phyloP scores from a whole-genome alignment of 2,113 vertebrate species.

The Chionodraco myersi region DNA sequence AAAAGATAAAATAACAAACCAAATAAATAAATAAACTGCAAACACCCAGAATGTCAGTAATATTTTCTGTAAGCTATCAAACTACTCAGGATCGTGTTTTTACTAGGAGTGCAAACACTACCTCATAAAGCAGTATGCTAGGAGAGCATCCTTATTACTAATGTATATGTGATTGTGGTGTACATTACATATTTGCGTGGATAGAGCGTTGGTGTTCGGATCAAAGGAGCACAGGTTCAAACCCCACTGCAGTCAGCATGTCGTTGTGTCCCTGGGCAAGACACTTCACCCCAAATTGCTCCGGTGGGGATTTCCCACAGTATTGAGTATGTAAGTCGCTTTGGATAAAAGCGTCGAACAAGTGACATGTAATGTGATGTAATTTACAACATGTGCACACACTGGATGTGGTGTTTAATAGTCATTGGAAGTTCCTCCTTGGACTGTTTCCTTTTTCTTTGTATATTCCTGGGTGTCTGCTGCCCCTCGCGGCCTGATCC shows the following conservation, averaged over 20 bases:
- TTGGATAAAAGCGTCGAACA: too few relatives aligned
- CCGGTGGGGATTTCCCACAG: too few relatives aligned
- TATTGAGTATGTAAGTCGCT: too few relatives aligned
- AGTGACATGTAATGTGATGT: too few relatives aligned
- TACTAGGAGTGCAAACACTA: background rate
- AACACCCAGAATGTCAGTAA: background rate
- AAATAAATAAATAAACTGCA: too few relatives aligned
- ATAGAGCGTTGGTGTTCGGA: too few relatives aligned
- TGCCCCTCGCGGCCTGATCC: background rate
- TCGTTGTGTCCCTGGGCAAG: too few relatives aligned
- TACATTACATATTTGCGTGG: background rate
- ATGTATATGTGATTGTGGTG: background rate
- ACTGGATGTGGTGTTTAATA: background rate
- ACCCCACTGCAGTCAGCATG: too few relatives aligned
- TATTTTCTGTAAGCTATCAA: background rate
- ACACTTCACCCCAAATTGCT: too few relatives aligned
- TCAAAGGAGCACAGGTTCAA: too few relatives aligned
- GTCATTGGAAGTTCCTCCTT: background rate
- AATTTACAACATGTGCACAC: background rate
- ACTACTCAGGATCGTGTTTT: background rate
- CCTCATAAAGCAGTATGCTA: background rate
- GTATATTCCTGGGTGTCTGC: conserved; percentile 14
- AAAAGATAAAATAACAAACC: too few relatives aligned
- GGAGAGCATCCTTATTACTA: background rate
- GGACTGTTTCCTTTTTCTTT: conserved; percentile 11